Evolutionary conservation across 2,113 vertebrate genomes (phyloP).

Genomic region (Donacobius atricapilla): DNA sequence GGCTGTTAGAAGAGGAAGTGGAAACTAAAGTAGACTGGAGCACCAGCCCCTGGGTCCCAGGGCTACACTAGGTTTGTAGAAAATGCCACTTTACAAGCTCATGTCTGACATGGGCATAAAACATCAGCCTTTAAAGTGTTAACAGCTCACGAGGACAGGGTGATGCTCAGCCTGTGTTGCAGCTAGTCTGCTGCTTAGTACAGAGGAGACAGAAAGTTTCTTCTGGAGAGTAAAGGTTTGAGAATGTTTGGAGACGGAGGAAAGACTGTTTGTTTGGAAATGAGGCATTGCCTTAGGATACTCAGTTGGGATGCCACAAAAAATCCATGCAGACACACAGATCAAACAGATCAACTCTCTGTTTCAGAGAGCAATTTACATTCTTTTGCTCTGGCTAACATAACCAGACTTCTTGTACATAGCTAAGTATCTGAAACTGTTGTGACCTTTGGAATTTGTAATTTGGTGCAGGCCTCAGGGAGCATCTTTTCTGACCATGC

Average conservation of each 20-base stretch:
- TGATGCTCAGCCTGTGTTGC: background rate
- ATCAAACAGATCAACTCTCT: background rate
- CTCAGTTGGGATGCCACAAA: background rate
- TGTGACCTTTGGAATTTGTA: conserved; percentile 22
- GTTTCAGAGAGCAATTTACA: background rate
- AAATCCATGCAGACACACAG: background rate
- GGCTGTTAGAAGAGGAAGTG: background rate
- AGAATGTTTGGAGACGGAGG: conserved; percentile 12
- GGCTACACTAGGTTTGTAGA: background rate
- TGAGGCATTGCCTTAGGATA: background rate
- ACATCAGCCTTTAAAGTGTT: background rate
- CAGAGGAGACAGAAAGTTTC: background rate
- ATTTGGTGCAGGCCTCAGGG: background rate
- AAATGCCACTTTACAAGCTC: background rate
- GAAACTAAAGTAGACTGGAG: background rate
- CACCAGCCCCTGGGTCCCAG: background rate
- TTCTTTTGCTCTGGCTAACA: background rate
- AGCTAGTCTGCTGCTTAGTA: background rate
- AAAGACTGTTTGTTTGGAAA: conserved; percentile 32
- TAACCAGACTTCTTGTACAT: background rate
- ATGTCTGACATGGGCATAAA: background rate
- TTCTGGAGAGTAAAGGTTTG: background rate
- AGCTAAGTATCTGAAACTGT: background rate
- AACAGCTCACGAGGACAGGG: background rate
- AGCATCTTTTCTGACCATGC: background rate